A percentile compares a stretch with the other conserved stretches of the same genome.
phyloP scores from a whole-genome alignment of 1,140 invertebrate species.

The Pseudoatta argentina region DNA sequence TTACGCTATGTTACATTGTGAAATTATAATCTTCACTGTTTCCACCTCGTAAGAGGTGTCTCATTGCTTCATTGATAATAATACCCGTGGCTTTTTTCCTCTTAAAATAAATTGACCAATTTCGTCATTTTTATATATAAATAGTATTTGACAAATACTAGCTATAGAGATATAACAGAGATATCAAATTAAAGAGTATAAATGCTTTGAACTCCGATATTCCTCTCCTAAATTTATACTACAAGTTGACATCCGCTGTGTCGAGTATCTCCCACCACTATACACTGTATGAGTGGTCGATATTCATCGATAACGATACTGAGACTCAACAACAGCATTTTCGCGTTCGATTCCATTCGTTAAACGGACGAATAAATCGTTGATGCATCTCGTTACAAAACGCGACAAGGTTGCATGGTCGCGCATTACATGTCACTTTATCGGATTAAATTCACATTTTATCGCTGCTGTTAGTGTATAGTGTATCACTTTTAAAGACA shows the following conservation, averaged over 20 bases:
- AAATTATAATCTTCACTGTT: conserved; percentile 20
- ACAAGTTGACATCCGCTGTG: conserved; percentile 43
- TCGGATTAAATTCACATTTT: conserved; percentile 39
- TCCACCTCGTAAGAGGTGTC: background rate
- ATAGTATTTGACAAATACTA: conserved; percentile 31
- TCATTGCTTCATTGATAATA: conserved; percentile 24
- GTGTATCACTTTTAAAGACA: background rate
- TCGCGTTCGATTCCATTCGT: conserved; percentile 37
- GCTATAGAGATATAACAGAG: conserved; percentile 1
- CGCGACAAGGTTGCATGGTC: conserved; percentile 11
- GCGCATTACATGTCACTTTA: conserved; percentile 28
- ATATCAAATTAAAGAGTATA: conserved; percentile 68
- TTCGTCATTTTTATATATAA: background rate
- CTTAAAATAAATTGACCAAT: conserved; percentile 32
- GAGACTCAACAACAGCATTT: conserved; percentile 10
- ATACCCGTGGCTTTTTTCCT: conserved; percentile 28
- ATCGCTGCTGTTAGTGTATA: background rate
- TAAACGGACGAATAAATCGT: conserved; percentile 39
- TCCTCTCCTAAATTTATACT: conserved; percentile 45
- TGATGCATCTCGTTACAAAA: conserved; percentile 48
- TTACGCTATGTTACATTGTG: background rate
- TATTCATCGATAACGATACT: conserved; percentile 24
- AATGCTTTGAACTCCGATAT: conserved; percentile 70
- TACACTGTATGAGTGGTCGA: background rate
- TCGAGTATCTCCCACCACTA: background rate